Base-by-base conservation (phyloP, 2,113 vertebrate genomes). In the Furnarius figulus region DNA sequence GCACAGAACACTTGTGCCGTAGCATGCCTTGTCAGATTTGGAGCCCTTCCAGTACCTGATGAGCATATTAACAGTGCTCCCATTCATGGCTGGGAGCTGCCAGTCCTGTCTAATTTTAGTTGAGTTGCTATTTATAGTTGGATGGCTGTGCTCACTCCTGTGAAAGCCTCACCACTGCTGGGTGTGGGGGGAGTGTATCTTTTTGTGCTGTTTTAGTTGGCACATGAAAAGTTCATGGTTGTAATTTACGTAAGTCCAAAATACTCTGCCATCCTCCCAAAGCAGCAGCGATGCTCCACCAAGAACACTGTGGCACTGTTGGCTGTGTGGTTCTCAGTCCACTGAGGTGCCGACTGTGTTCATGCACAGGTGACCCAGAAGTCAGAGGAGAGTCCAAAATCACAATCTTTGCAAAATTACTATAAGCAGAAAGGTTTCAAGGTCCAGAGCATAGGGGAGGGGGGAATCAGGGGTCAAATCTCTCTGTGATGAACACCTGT, bases 21-120 rank as follows among this genome's bases (percentile, higher is more conserved):
- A 91, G 90, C 89, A 83, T n/a, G 93, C 92, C 93, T 94, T 93
- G 93, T 96, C 90, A 87, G 90, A 84, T 95, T 77, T 96, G 96
- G 95, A 95, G 80, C 65, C 88, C 73, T 91, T 95, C 96, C 96
- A 97, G 89, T 93, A 95, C 95, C 92, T 94, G 93, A 96, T 88
- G 95, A 96, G 96, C 90, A 95, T 83, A 95, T 96, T 97, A 96
- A 96, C 96, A 97, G 92, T 77, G 92, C 95, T 96, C 90, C 95
- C 93, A 94, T 96, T 97, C 93, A 96, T 59, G 74, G 81, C 9
- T 1, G 37, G 53, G 42, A 90, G 92, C 85, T 96, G 95, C 95
- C 92, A 91, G 78, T 77, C 90, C 95, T 81, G 89, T 87, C 93
- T 96, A 96, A 96, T 95, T 96, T 97, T 95, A 96, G 95, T 76